phyloP scores from a whole-genome alignment of 2,797 vertebrate species.

The Myiothlypis chrysogaster region DNA sequence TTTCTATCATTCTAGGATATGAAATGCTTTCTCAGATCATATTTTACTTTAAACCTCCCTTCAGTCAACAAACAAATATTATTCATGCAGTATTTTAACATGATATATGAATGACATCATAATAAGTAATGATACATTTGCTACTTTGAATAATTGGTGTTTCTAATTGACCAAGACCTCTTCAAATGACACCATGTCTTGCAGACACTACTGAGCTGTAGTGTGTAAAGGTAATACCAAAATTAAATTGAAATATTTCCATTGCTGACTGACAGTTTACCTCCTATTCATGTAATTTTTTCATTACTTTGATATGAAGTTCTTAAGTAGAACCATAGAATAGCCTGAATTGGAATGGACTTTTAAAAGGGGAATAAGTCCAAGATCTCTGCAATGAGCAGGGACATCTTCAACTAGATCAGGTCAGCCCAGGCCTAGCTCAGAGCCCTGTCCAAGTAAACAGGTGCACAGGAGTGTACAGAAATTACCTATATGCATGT shows the following conservation, averaged over 20 bases:
- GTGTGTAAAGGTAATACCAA: not conserved
- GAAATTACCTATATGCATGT: not conserved
- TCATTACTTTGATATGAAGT: not conserved
- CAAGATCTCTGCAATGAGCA: not conserved
- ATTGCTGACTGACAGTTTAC: not conserved
- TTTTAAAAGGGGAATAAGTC: not conserved
- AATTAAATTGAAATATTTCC: not conserved
- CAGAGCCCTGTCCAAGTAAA: not conserved
- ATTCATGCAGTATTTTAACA: not conserved
- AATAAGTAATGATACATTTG: not conserved
- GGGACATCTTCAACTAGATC: not conserved
- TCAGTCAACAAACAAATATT: not conserved
- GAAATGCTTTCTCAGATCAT: rapidly evolving
- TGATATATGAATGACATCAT: rapidly evolving
- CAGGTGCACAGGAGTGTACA: not conserved
- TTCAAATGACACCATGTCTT: not conserved
- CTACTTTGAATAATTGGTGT: not conserved
- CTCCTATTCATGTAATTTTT: not conserved
- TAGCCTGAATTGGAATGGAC: not conserved
- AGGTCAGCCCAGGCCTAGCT: not conserved
- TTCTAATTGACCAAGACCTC: not conserved
- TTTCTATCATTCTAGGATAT: not conserved
- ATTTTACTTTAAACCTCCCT: not conserved
- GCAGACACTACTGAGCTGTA: not conserved
- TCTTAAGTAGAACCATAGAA: not conserved